A percentile compares a stretch with the other conserved stretches of the same genome.
phyloP scores from a whole-genome alignment of 2,113 vertebrate species.

The Ifrita kowaldi region DNA sequence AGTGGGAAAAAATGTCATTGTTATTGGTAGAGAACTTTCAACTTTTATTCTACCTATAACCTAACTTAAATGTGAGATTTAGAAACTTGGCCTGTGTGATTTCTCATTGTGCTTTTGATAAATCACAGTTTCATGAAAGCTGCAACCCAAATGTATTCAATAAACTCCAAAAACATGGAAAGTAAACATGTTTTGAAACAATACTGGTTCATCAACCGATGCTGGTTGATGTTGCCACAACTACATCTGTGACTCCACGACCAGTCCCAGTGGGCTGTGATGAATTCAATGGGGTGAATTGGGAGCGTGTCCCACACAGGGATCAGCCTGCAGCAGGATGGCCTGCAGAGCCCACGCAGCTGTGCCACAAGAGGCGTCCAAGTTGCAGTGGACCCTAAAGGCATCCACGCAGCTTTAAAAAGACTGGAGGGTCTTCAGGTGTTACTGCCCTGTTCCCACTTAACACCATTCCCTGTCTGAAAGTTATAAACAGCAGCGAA shows the following conservation, averaged over 20 bases:
- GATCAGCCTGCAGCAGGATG: neutral
- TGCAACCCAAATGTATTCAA: neutral
- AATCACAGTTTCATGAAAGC: neutral
- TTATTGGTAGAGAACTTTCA: neutral
- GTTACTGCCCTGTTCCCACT: neutral
- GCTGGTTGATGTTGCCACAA: neutral
- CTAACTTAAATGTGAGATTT: neutral
- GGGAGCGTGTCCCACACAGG: neutral
- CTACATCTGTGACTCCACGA: neutral
- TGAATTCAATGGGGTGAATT: neutral
- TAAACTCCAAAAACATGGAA: neutral
- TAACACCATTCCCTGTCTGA: neutral
- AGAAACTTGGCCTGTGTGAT: neutral
- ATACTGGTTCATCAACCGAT: rapidly evolving
- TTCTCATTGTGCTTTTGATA: neutral
- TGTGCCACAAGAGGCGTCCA: rapidly evolving
- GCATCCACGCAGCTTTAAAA: neutral
- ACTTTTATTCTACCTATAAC: neutral
- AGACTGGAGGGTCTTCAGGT: neutral
- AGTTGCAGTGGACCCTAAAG: neutral
- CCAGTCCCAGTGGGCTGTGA: neutral
- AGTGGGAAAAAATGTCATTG: neutral
- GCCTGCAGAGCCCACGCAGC: neutral
- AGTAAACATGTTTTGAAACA: neutral
- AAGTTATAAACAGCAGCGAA: neutral